Evolutionary conservation across 2,797 vertebrate species (phyloP).

Genomic region (Helostoma temminkii): DNA sequence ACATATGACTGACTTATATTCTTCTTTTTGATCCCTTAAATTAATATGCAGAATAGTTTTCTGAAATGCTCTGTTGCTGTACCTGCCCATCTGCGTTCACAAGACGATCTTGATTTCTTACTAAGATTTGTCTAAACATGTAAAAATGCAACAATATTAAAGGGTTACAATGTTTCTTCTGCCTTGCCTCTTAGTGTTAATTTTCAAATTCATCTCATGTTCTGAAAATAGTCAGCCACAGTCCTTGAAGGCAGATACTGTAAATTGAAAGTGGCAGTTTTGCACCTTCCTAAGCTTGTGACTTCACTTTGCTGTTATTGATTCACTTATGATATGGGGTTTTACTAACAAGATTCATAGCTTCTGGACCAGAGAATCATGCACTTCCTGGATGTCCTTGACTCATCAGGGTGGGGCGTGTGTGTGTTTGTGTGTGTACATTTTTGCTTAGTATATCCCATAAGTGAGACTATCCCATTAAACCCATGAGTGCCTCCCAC

Average conservation of each 20-base stretch:
- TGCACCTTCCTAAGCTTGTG: conserved; percentile 43
- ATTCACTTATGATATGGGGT: conserved; percentile 53
- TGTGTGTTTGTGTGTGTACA: background rate
- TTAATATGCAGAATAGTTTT: background rate
- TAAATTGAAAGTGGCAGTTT: conserved; percentile 58
- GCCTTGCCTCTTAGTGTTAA: conserved; percentile 35
- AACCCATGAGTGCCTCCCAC: conserved; percentile 21
- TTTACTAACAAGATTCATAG: conserved; percentile 64
- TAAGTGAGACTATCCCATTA: conserved; percentile 35
- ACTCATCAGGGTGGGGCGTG: conserved; percentile 51
- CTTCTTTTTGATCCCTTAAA: background rate
- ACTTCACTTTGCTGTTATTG: conserved; percentile 66
- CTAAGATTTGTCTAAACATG: too few species aligned
- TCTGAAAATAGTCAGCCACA: conserved; percentile 58
- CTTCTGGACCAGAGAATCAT: conserved; percentile 41
- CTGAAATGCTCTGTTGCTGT: background rate
- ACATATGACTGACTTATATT: background rate
- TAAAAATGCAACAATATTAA: conserved; percentile 19
- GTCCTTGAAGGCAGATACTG: conserved; percentile 31
- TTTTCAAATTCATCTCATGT: conserved; percentile 38
- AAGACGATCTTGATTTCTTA: too few species aligned
- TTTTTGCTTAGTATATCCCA: conserved; percentile 9
- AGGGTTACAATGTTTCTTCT: conserved; percentile 17
- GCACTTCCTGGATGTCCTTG: conserved; percentile 70
- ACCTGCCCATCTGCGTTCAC: background rate